Base-by-base conservation (phyloP, 2,888 invertebrate genomes). In the Harmothoe impar region DNA sequence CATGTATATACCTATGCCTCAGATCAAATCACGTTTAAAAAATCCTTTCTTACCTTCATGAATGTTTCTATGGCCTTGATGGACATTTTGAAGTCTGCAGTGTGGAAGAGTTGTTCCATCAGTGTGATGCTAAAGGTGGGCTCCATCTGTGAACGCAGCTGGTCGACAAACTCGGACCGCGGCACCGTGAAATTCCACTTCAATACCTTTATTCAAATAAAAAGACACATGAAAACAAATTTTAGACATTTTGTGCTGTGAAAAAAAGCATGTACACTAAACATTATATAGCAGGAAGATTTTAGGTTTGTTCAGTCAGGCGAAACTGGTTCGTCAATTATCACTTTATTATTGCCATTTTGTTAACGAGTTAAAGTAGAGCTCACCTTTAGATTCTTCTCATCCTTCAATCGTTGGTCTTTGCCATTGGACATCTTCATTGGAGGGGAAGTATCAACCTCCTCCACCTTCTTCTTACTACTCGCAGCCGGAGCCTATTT, bases 141-240 rank as follows among this genome's bases (percentile, higher is more conserved):
- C 35, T 97, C 97, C 98, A 99, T 99, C 95, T 99, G 98, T 92
- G 98, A 98, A 93, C 97, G 98, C 85, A 99, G 96, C 92, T 99
- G 97, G 29, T 98, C 98, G 23, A 98, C 98, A 96, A 99, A 99
- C 95, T 99, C 99, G 94, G 98, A 98, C 43, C 98, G 97, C 0
- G 99, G 99, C 0, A 98, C 97, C 0, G 98, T 97, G 94, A 99
- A 99, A 95, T 99, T 98, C 99, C 99, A 99, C 95, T 98, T 98
- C 31, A 99, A 96, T 0, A 96, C 95, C 96, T 96, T 93, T 7
- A 7, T 43, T 7, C 3, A 43, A 43, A 43, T 3, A 7, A 43
- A 43, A 43, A 43, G 43, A 43, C 10, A 43, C 3, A 43, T 43
- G 43, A 43, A 43, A 43, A 43, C 10, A 43, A 43, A 43, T 43